Evolutionary conservation across 1,140 invertebrate species (phyloP), one percentile per base, ranked within the genome.

Genomic region (Drosophila repleta): DNA sequence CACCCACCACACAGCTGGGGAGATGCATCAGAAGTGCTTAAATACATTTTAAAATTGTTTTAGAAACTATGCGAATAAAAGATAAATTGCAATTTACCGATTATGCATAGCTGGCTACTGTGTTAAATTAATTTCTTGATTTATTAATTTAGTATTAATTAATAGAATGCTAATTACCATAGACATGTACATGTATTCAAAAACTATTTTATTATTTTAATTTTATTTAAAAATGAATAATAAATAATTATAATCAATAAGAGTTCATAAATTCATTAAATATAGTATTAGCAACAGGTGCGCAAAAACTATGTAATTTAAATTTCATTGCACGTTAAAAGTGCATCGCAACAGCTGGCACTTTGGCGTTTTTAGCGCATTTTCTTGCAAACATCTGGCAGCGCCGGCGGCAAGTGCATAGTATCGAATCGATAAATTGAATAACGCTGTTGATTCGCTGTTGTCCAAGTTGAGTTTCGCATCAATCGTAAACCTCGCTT

Each of bases 381-480:
- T 10, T n/a, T 17, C n/a, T 15, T 11, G 32, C 24, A 32, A 11
- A 45, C 5, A 32, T 45, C 3, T 61, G 65, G 56, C 60, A 69
- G 29, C 51, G 32, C 58, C 41, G 26, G 64, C 41, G 11, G 13
- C 17, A 10, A 24, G 8, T 20, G 39, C 52, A 45, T 62, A 35
- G 37, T 20, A 46, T 46, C n/a, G 21, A 62, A 68, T 62, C 57
- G 65, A 68, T 68, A 68, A 61, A 53, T 62, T 43, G 48, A 45
- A 24, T 68, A 37, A 62, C 15, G 11, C 35, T 56, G 43, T 53
- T 65, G 63, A 57, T 65, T 29, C 43, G 56, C 41, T 11, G 39
- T 45, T 63, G 26, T 1, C 24, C 13, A 45, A 51, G 17, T 51
- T 32, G 18, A 49, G 55, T 51, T 41, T 51, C 17, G 17, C 11